phyloP scores from a whole-genome alignment of 2,113 vertebrate species.

The Trematomus loennbergii region DNA sequence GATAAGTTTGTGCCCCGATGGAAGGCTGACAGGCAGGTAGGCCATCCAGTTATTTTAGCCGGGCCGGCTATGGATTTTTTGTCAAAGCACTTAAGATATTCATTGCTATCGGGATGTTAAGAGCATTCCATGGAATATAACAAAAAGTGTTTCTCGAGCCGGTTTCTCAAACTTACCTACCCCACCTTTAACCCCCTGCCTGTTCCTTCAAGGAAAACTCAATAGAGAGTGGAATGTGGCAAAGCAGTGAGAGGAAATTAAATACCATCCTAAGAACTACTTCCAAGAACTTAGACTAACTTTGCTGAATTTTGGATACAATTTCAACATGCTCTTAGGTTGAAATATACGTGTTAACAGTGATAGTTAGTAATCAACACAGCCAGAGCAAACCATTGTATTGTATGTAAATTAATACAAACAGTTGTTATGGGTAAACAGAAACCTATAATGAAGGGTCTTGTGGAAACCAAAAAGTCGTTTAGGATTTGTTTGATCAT shows the following conservation, averaged over 20 bases:
- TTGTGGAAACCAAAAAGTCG: no score
- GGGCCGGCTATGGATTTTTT: no score
- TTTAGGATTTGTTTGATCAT: background rate
- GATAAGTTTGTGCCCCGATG: no score
- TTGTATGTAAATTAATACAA: background rate
- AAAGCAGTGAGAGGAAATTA: background rate
- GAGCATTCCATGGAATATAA: no score
- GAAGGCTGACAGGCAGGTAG: no score
- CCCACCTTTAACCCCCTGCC: background rate
- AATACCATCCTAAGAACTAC: background rate
- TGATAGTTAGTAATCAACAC: background rate
- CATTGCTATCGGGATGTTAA: no score
- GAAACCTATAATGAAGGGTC: background rate
- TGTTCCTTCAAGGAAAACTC: background rate
- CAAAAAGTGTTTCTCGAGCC: no score
- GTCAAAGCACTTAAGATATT: no score
- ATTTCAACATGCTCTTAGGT: background rate
- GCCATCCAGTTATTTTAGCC: no score
- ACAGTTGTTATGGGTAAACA: background rate
- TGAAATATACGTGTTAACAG: background rate
- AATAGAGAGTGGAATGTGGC: conserved; percentile 9
- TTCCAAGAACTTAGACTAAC: background rate
- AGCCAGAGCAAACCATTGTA: background rate
- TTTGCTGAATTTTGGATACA: background rate
- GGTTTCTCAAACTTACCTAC: no score